Evolutionary conservation across 2,113 vertebrate species (phyloP).

Genomic region (Heptranchias perlo): DNA sequence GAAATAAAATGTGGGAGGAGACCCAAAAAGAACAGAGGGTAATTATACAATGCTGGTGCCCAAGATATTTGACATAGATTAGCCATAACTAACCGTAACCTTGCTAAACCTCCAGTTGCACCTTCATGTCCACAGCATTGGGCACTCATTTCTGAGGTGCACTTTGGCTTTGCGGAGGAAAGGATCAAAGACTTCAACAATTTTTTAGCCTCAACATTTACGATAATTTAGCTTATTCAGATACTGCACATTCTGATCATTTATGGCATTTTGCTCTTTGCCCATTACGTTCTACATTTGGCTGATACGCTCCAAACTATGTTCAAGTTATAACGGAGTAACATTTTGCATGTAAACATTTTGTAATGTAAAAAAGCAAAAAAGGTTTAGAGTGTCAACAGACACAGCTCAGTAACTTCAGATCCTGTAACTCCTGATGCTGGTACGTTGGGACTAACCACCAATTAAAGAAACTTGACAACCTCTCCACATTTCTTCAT

Average conservation of each 20-base stretch:
- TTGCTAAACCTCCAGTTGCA: neutral
- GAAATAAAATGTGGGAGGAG: neutral
- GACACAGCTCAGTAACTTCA: neutral
- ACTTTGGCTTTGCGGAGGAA: neutral
- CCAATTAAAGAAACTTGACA: neutral
- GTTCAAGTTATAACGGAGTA: neutral
- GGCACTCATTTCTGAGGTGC: neutral
- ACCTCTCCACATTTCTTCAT: neutral
- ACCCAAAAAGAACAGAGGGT: neutral
- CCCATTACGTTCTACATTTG: neutral
- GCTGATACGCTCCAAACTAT: neutral
- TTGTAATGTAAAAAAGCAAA: neutral
- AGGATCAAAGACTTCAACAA: neutral
- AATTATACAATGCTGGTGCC: neutral
- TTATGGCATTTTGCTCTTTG: neutral
- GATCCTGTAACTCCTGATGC: neutral
- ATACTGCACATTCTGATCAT: neutral
- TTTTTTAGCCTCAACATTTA: neutral
- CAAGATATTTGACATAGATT: neutral
- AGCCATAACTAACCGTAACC: neutral
- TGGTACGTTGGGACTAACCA: neutral
- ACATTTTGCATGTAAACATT: neutral
- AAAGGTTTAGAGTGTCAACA: neutral
- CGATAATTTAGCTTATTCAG: neutral
- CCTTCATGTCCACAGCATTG: neutral